These are phyloP conservation scores for Eulemur rubriventer DNA, from an alignment of 2,797 vertebrate genomes.

Conservation along the genomic window DNA sequence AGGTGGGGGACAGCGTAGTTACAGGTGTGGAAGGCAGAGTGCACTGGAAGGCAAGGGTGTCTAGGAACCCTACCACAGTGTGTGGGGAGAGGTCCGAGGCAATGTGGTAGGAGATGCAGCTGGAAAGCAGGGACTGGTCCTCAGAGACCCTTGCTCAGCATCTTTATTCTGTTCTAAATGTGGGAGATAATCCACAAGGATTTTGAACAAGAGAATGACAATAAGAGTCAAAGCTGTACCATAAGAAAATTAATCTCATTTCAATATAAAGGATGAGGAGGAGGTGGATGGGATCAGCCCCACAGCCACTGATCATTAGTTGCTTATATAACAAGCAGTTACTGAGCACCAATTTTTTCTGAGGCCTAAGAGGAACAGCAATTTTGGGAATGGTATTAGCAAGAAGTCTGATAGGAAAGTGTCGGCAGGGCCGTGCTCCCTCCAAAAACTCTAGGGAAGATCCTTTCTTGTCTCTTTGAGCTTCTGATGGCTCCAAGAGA, in stretches of 20 bases:
- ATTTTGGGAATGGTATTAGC: background rate
- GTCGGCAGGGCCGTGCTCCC: accelerated
- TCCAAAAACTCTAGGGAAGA: background rate
- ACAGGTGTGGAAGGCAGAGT: background rate
- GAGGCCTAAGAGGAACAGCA: background rate
- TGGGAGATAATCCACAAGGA: background rate
- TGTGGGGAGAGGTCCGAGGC: accelerated
- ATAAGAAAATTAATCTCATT: background rate
- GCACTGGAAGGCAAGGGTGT: background rate
- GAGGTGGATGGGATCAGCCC: background rate
- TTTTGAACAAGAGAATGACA: background rate
- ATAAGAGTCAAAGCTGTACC: background rate
- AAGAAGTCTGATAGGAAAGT: too few relatives aligned
- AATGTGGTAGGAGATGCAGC: accelerated
- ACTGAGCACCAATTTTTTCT: background rate
- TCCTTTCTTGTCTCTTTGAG: too few relatives aligned
- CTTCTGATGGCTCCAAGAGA: background rate
- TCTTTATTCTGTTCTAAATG: background rate
- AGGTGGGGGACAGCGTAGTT: accelerated
- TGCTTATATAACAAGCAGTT: background rate
- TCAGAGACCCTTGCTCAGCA: background rate
- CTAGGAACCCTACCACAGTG: background rate
- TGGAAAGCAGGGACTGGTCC: too few relatives aligned
- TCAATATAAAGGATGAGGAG: background rate
- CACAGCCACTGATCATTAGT: background rate